phyloP scores from a whole-genome alignment of 2,888 invertebrate species.

The Melanostoma scalare region DNA sequence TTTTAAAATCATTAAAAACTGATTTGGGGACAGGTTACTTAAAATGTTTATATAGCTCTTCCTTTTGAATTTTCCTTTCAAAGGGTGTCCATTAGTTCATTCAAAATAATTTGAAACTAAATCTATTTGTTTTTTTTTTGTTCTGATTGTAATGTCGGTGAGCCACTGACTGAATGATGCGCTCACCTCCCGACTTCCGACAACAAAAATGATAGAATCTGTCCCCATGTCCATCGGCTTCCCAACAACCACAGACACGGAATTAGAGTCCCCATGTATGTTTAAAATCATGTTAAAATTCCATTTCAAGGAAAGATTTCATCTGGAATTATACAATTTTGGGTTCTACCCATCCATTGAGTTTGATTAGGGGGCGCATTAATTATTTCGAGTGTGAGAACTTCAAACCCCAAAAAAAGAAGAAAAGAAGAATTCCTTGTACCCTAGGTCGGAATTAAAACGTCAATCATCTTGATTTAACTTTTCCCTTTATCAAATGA shows the following conservation, averaged over 20 bases:
- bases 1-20: no score
- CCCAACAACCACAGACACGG: slow-evolving; percentile 2
- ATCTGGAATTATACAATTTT: slow-evolving; percentile 43
- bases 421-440: neutral
- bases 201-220: slow-evolving; percentile 1
- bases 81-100: no score
- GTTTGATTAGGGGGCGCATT: slow-evolving; percentile 28
- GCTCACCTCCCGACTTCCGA: slow-evolving; percentile 1
- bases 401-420: slow-evolving; percentile 29
- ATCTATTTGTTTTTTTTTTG: slow-evolving; percentile 1
- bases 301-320: slow-evolving; percentile 41
- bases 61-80: no score
- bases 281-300: slow-evolving; percentile 29
- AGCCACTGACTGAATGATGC: slow-evolving; percentile 44
- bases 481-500: slow-evolving; percentile 21
- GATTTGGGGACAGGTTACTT: no score
- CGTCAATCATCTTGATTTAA: slow-evolving; percentile 58
- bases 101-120: neutral
- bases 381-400: slow-evolving; percentile 50
- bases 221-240: neutral
- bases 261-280: slow-evolving; percentile 39
- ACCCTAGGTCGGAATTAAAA: slow-evolving; percentile 67
- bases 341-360: slow-evolving; percentile 39
- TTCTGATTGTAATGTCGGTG: slow-evolving; percentile 33
- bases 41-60: no score